Base-by-base conservation (phyloP, 2,888 invertebrate genomes). In the Heliconius cydno region DNA sequence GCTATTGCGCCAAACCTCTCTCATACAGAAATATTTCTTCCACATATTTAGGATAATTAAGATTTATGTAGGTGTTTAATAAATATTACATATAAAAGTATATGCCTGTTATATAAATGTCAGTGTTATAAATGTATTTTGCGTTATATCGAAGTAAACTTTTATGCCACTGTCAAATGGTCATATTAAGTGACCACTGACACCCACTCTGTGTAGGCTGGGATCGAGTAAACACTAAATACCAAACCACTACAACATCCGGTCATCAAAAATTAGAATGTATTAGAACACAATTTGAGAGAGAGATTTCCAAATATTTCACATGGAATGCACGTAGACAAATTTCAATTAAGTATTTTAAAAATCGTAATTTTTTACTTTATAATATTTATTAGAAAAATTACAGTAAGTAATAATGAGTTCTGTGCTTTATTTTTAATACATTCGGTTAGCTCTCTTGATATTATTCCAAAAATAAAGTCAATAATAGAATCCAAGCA, bases 141-240 rank as follows among this genome's bases (percentile, higher is more conserved):
- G 28, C 67, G n/a, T 72, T 78, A 79, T 65, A 65, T 75, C 68
- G 65, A 77, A 71, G 76, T 72, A 80, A 73, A 78, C n/a, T 71
- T 73, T 57, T 66, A 28, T 76, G 68, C 68, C 76, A 72, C 74
- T 30, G 46, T 68, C 72, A 73, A 79, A 76, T 73, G 25, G 60
- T 72, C 75, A 79, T 81, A 81, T 70, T 77, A 68, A 83, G 79
- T 80, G 82, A 81, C 80, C 80, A 78, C 80, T 80, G 73, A 82
- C 91, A 87, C 92, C 90, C 87, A 92, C 92, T 81, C 83, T 75
- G 90, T 90, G 92, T 93, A 91, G 92, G 94, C 84, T 88, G 88
- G 87, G 87, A 88, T 89, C 88, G 89, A 75, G 89, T 65, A 65
- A 28, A 65, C 13, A 25, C 65, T 88, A 93, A 94, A 94, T 92